A percentile compares a stretch with the other conserved stretches of the same genome.
phyloP scores from a whole-genome alignment of 2,797 vertebrate genomes.

The Mormyrus hasselquistii region DNA sequence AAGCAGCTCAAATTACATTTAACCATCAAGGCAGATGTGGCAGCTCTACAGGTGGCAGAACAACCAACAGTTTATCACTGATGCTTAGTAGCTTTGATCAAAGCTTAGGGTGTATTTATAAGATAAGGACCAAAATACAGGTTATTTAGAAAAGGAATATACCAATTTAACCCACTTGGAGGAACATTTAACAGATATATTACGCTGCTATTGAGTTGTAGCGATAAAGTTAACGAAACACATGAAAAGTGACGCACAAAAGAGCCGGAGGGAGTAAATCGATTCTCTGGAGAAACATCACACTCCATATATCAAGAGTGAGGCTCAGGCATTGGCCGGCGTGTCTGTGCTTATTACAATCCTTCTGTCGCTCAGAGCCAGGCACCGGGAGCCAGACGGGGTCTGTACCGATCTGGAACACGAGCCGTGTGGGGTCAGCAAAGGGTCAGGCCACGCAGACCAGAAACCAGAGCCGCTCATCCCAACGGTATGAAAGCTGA shows the following conservation, averaged over 20 bases:
- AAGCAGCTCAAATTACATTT: conserved; percentile 44
- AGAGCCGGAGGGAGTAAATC: conserved; percentile 30
- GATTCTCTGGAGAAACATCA: conserved; percentile 42
- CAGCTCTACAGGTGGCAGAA: conserved; percentile 28
- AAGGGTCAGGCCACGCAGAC: conserved; percentile 9
- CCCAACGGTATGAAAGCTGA: background rate
- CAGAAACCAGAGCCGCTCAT: background rate
- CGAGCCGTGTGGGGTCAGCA: background rate
- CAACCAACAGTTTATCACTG: background rate
- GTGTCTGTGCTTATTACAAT: conserved; percentile 51
- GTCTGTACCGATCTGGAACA: background rate
- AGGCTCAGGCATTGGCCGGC: conserved; percentile 47
- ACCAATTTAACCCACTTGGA: background rate
- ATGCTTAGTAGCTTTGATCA: background rate
- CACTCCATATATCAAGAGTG: conserved; percentile 55
- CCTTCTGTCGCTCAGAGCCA: conserved; percentile 48
- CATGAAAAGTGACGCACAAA: conserved; percentile 43
- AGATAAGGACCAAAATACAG: background rate
- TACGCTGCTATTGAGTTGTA: background rate
- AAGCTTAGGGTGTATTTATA: background rate
- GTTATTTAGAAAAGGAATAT: background rate
- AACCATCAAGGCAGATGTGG: conserved; percentile 38
- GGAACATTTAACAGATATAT: background rate
- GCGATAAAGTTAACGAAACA: conserved; percentile 15
- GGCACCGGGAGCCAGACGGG: conserved; percentile 39